phyloP scores from a whole-genome alignment of 2,888 invertebrate species.

The Boloria selene region DNA sequence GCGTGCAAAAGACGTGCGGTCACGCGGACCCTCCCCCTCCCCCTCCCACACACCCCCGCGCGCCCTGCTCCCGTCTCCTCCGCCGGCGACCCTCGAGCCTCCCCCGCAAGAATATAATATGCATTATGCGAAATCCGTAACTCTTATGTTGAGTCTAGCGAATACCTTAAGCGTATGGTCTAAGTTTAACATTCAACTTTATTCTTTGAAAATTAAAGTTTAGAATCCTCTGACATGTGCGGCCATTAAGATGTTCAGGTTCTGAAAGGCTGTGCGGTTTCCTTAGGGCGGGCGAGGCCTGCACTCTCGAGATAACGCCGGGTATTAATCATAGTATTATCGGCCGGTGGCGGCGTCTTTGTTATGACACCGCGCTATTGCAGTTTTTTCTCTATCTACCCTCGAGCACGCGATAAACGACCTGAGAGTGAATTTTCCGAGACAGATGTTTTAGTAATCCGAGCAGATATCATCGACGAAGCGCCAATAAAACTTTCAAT shows the following conservation, averaged over 20 bases:
- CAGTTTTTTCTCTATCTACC: conserved; percentile 80
- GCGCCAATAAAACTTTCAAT: conserved; percentile 69
- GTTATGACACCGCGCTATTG: conserved; percentile 82
- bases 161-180: conserved; percentile 63
- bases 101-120: conserved; percentile 73
- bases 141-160: conserved; percentile 73
- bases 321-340: conserved; percentile 82
- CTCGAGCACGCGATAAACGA: conserved; percentile 69
- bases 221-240: conserved; percentile 10
- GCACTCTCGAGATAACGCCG: conserved; percentile 80
- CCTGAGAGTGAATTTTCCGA: conserved; percentile 79
- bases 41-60: conserved; percentile 35
- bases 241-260: conserved; percentile 42
- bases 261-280: conserved; percentile 46
- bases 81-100: conserved; percentile 39
- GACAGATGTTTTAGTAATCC: conserved; percentile 80
- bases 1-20: conserved; percentile 81
- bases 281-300: conserved; percentile 66
- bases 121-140: conserved; percentile 83
- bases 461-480: conserved; percentile 47
- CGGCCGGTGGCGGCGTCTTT: conserved; percentile 76
- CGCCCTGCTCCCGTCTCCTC: conserved; percentile 49
- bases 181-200: conserved; percentile 44
- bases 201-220: conserved; percentile 28
- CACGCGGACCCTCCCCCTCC: conserved; percentile 59